Percentiles rank a stretch among this genome's conserved stretches.
phyloP scores from a whole-genome alignment of 2,888 invertebrate species.

The Cosmia trapezina region DNA sequence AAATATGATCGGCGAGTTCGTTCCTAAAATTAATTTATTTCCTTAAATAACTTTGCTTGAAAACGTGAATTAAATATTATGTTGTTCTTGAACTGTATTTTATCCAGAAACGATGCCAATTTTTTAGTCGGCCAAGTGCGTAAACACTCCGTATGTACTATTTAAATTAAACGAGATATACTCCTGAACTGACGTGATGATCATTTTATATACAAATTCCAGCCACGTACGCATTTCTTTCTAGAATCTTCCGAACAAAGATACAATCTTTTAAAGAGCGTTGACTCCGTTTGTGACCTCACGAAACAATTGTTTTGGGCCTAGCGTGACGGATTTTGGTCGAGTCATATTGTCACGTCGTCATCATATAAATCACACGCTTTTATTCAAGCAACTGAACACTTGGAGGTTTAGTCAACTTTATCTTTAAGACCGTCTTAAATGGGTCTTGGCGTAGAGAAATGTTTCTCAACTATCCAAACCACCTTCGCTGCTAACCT shows the following conservation, averaged over 20 bases:
- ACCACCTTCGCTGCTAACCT: conserved; percentile 85
- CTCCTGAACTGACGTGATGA: conserved; percentile 59
- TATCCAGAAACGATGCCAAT: conserved; percentile 69
- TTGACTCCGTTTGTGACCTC: conserved; percentile 71
- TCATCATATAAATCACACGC: conserved; percentile 69
- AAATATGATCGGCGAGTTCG: conserved; percentile 25
- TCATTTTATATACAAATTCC: conserved; percentile 68
- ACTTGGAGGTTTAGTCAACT: conserved; percentile 54
- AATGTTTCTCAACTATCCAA: conserved; percentile 82
- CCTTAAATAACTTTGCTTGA: conserved; percentile 55
- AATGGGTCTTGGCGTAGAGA: conserved; percentile 73
- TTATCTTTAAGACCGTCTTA: conserved; percentile 53
- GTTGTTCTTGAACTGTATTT: conserved; percentile 62
- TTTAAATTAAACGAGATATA: conserved; percentile 63
- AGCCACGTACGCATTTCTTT: conserved; percentile 73
- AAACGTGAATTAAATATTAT: conserved; percentile 64
- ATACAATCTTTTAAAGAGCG: conserved; percentile 72
- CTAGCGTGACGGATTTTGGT: conserved; percentile 74
- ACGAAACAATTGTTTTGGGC: conserved; percentile 73
- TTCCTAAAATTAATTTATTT: conserved; percentile 54
- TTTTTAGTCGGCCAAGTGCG: conserved; percentile 67
- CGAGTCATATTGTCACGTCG: conserved; percentile 73
- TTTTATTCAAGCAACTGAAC: conserved; percentile 63
- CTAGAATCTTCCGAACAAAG: conserved; percentile 73
- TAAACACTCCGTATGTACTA: conserved; percentile 69